phyloP scores from a whole-genome alignment of 2,888 invertebrate species.

The Salpingus planirostris region DNA sequence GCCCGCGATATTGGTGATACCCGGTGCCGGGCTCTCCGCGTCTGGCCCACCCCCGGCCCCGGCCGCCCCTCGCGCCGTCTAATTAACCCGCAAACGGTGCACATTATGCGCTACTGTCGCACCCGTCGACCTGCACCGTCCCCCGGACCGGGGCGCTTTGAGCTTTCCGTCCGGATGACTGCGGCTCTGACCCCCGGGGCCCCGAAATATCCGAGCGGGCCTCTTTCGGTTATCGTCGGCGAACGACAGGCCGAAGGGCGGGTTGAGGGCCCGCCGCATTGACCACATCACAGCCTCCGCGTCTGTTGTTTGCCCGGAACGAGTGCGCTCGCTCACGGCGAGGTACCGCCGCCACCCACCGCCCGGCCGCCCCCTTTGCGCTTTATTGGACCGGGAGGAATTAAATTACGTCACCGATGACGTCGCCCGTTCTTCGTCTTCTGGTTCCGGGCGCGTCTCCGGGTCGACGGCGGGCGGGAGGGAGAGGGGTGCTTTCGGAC shows the following conservation, averaged over 20 bases:
- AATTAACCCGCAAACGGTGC: conserved; percentile 41
- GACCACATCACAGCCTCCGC: conserved; percentile 39
- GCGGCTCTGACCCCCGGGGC: too few species aligned
- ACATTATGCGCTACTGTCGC: conserved; percentile 35
- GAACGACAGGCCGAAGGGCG: conserved; percentile 34
- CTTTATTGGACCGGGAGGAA: conserved; percentile 13
- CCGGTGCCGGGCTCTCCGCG: conserved; percentile 34
- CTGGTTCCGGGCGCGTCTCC: too few species aligned
- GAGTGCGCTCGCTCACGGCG: conserved; percentile 25
- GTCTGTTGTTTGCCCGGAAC: conserved; percentile 32
- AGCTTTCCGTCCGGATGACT: too few species aligned
- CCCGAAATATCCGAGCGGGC: too few species aligned
- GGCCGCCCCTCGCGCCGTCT: conserved; percentile 29
- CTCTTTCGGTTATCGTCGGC: conserved; percentile 9
- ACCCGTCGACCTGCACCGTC: too few species aligned
- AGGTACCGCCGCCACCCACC: conserved; percentile 24
- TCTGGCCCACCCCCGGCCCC: conserved; percentile 17
- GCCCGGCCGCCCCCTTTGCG: conserved; percentile 9
- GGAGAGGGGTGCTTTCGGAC: too few species aligned
- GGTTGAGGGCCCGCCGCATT: conserved; percentile 37
- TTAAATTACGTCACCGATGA: background rate
- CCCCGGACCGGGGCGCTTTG: too few species aligned
- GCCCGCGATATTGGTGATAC: conserved; percentile 41
- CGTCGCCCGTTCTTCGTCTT: background rate
- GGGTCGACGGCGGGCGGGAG: too few species aligned